Base-by-base conservation (phyloP, 2,888 invertebrate genomes). In the Dryomyza anilis region DNA sequence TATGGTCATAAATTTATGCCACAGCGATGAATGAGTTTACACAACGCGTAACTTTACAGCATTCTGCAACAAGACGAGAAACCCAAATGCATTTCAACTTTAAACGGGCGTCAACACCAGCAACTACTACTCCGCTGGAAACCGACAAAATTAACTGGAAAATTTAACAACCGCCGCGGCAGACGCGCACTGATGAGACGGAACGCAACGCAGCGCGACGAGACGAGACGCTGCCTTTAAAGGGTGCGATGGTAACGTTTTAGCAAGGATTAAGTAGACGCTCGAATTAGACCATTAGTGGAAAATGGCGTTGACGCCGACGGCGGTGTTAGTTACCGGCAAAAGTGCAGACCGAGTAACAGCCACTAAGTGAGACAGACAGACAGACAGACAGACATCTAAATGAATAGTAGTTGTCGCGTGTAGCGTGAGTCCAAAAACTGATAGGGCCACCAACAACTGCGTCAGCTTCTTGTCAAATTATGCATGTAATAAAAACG, bases 401-500 rank as follows among this genome's bases (percentile, higher is more conserved):
- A 39, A 55, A 55, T 55, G 55, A 55, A 55, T 55, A n/a, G n/a
- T n/a, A n/a, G 36, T 55, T 55, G 36, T 55, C 55, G 36, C 21
- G 21, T 16, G 55, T 1, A 25, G 48, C 14, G 48, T 23, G 25
- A 48, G 48, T 55, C 21, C 16, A 36, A 55, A 36, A 12, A 19
- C 25, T 55, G 55, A 19, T n/a, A 52, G 50, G 14, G 25, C 33
- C 14, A 55, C 23, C 55, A 33, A 29, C 30, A 21, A 16, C 10
- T 19, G 27, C 52, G 25, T 29, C n/a, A 4, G 55, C 33, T 67
- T 39, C 60, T 52, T 67, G 48, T 71, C 76, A 77, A 79, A 80
- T 79, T 79, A 80, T 79, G 78, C 80, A 80, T 79, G 80, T 79
- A 79, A 79, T 79, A 79, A 79, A 79, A 79, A 70, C 73, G 74